Percentiles rank a stretch among this genome's conserved stretches.
Evolutionary conservation across 1,140 invertebrate genomes (phyloP).

Genomic region (Conopomorpha cramerella): DNA sequence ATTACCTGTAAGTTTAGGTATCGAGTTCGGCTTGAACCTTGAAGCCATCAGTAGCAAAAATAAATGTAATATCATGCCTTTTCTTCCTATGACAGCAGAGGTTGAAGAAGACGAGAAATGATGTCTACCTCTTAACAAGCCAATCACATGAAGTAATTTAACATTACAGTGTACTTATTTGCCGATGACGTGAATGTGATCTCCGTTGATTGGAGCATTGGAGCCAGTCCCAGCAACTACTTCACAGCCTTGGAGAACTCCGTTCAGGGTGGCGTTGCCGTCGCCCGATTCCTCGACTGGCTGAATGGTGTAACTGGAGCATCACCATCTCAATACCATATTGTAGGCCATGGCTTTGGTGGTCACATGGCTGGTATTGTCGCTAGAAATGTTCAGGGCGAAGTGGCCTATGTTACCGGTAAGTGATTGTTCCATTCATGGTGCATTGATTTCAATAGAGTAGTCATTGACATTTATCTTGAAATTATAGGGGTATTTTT

Average conservation of each 20-base stretch:
- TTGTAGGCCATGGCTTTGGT: slow-evolving; percentile 82
- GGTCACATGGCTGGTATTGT: slow-evolving; percentile 79
- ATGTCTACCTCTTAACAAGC: too few relatives aligned
- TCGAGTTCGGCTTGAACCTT: background rate
- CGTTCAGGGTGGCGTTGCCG: slow-evolving; percentile 16
- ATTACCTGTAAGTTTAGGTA: too few relatives aligned
- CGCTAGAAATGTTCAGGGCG: slow-evolving; percentile 56
- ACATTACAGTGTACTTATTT: slow-evolving; percentile 11
- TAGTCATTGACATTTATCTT: too few relatives aligned
- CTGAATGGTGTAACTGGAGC: slow-evolving; percentile 15
- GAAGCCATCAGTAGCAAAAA: too few relatives aligned
- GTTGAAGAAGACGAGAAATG: too few relatives aligned
- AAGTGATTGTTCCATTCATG: slow-evolving; percentile 4
- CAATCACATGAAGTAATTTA: background rate
- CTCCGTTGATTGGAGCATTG: slow-evolving; percentile 59
- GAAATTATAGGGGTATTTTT: too few relatives aligned
- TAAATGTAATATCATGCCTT: too few relatives aligned
- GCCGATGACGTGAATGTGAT: slow-evolving; percentile 61
- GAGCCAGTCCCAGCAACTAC: slow-evolving; percentile 43
- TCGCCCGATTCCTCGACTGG: slow-evolving; percentile 21
- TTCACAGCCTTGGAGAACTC: slow-evolving; percentile 50
- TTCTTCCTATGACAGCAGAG: too few relatives aligned
- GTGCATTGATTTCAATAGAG: too few relatives aligned
- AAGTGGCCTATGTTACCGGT: slow-evolving; percentile 26
- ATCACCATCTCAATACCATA: slow-evolving; percentile 37